Base-by-base conservation (phyloP, 2,888 invertebrate species). In the Ennomos erosarius region DNA sequence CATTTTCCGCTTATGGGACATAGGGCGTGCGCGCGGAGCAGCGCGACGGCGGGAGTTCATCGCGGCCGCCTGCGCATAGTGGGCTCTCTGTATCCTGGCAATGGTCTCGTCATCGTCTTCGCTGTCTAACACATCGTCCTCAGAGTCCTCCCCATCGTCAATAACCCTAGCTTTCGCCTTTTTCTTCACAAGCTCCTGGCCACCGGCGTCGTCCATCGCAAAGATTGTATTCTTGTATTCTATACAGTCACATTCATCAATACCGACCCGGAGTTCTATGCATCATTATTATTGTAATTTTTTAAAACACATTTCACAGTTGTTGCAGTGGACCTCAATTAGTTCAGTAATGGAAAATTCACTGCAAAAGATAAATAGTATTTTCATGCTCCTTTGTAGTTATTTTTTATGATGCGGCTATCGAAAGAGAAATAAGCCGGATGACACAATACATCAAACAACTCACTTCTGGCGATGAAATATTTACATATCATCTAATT, bases 51-150 rank as follows among this genome's bases (percentile, higher is more conserved):
- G 86, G 57, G 84, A 76, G 66, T 76, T 88, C 89, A 88, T 89
- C 48, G 92, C 90, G 10, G 92, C 88, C 12, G 90, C 77, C 69
- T 91, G 89, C 8, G 92, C 92, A 67, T 87, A 91, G 73, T 89
- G 92, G 54, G 87, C 90, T 59, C 92, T 84, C 73, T 89, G 92
- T 76, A 90, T 91, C 73, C 90, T 82, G 13, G 90, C 90, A 45
- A 92, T 92, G 35, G 91, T 92, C 65, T 92, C 91, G 47, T 90
- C 91, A 42, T 92, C 92, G 52, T 92, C 91, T 40, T 92, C 92
- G 56, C 89, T 90, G 55, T 90, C 90, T 68, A 85, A 74, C 39
- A 85, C 74, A 58, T 89, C 88, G 33, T 88, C 90, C 10, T 88
- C 90, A 4, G 87, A 85, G 4, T 84, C 87, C 11, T 82, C 84